A percentile compares a stretch with the other conserved stretches of the same genome.
Conservation (phyloP, 2,113 vertebrate genomes). For the Sinocyclocheilus anshuiensis region DNA sequence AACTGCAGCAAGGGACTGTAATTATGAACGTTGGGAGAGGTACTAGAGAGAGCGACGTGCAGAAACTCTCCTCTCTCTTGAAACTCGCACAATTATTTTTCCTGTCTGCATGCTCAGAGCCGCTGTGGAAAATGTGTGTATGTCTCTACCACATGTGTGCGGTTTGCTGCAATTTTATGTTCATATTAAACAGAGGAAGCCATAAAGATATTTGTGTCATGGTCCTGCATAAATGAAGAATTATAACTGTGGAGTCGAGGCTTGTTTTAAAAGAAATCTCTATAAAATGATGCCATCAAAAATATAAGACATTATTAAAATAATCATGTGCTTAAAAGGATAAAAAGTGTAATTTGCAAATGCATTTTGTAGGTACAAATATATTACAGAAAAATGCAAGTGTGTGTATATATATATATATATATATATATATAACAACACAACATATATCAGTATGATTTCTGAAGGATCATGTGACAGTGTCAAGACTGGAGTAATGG, state of each 20-base stretch:
- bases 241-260: slow-evolving; percentile 49
- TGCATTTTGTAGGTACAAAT: not conserved
- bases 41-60: slow-evolving; percentile 13
- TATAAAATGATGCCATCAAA: slow-evolving; percentile 38
- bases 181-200: slow-evolving; percentile 64
- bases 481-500: too few relatives aligned
- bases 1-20: slow-evolving; percentile 61
- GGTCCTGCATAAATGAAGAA: slow-evolving; percentile 62
- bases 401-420: too few relatives aligned
- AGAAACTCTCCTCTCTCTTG: slow-evolving; percentile 60
- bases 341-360: slow-evolving; percentile 14
- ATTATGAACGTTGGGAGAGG: slow-evolving; percentile 54
- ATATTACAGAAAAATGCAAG: not conserved
- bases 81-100: slow-evolving; percentile 71
- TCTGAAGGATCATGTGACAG: too few relatives aligned
- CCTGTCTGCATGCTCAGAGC: slow-evolving; percentile 67
- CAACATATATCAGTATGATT: too few relatives aligned
- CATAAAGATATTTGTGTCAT: slow-evolving; percentile 64
- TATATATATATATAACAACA: too few relatives aligned
- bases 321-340: slow-evolving; percentile 4
- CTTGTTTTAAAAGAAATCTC: slow-evolving; percentile 43
- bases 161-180: slow-evolving; percentile 64
- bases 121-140: slow-evolving; percentile 63
- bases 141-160: slow-evolving; percentile 63
- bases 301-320: slow-evolving; percentile 45